Evolutionary conservation across 2,113 vertebrate species (phyloP).

Genomic region (Atractosteus spatula): DNA sequence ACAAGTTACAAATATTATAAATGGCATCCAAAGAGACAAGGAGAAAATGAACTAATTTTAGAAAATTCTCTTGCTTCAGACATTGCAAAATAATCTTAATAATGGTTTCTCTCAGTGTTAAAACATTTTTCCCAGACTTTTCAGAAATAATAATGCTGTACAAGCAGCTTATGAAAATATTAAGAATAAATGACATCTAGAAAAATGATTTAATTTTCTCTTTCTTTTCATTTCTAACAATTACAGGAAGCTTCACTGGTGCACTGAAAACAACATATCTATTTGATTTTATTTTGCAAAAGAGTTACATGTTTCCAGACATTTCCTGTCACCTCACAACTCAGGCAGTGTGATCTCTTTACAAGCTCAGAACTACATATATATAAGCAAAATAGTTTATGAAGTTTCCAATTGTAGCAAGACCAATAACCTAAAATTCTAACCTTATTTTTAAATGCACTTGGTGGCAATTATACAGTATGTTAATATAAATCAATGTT

Average conservation of each 20-base stretch:
- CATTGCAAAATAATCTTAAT: not conserved
- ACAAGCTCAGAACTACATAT: not conserved
- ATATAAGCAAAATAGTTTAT: not conserved
- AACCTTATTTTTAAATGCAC: no score
- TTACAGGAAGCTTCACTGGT: not conserved
- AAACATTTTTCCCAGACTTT: conserved; percentile 21
- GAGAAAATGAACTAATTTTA: conserved; percentile 11
- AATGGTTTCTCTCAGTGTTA: not conserved
- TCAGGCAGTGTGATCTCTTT: conserved; percentile 2
- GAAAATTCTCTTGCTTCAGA: conserved; percentile 14
- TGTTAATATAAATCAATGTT: no score
- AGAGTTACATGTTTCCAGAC: not conserved
- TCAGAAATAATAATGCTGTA: conserved; percentile 13
- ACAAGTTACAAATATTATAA: not conserved
- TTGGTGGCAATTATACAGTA: no score
- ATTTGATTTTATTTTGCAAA: not conserved
- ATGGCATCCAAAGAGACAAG: conserved; percentile 4
- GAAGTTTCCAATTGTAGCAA: not conserved
- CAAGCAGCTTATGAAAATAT: not conserved
- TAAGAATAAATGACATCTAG: not conserved
- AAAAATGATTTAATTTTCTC: not conserved
- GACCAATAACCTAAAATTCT: no score
- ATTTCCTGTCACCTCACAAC: not conserved
- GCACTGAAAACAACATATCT: conserved; percentile 6
- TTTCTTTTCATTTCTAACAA: not conserved